Evolutionary conservation across 2,113 vertebrate species (phyloP).

Genomic region (Donacobius atricapilla): DNA sequence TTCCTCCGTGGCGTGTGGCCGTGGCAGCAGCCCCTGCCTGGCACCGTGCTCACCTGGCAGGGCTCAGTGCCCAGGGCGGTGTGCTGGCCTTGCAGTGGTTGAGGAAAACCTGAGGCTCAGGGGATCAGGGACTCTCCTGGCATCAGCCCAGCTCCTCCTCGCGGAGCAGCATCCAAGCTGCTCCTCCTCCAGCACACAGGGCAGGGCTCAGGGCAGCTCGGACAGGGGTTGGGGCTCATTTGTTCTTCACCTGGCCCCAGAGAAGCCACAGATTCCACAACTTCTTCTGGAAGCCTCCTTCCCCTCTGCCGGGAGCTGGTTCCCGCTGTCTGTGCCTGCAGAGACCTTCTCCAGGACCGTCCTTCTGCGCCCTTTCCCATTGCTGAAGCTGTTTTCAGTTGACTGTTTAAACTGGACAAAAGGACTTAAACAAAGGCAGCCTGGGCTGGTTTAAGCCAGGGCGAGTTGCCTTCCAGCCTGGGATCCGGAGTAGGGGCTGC

Average conservation of each 20-base stretch:
- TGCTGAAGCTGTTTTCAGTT: accelerated
- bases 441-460: background rate
- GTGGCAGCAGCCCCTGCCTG: background rate
- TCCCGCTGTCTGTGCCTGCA: background rate
- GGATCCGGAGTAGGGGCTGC: background rate
- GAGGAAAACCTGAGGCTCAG: background rate
- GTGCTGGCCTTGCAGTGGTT: background rate
- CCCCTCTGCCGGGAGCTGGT: background rate
- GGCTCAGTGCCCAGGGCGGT: background rate
- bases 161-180: background rate
- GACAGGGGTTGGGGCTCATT: background rate
- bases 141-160: background rate
- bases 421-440: background rate
- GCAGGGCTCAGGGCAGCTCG: background rate
- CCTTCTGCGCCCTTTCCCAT: background rate
- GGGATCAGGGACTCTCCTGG: background rate
- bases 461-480: background rate
- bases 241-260: background rate
- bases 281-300: background rate
- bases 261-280: background rate
- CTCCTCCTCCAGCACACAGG: accelerated
- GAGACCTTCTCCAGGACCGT: background rate
- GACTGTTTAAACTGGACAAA: background rate
- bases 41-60: background rate
- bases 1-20: accelerated